These are phyloP conservation scores for Lophotriccus pileatus DNA, from an alignment of 2,797 vertebrate species.

Conservation along the genomic window DNA sequence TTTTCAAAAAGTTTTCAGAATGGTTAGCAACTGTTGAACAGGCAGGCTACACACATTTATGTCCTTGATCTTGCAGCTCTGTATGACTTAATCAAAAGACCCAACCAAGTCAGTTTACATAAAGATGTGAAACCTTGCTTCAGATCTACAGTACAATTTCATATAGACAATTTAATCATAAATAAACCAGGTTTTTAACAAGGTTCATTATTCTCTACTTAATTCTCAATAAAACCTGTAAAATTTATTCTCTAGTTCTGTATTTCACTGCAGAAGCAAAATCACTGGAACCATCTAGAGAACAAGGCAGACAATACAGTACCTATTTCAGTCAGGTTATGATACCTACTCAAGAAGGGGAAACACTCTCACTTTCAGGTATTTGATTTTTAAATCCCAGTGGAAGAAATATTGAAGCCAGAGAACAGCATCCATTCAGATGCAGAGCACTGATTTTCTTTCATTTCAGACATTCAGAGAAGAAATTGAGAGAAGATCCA, in stretches of 20 bases:
- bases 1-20: background rate
- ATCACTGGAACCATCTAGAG: background rate
- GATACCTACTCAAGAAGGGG: background rate
- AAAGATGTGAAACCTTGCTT: background rate
- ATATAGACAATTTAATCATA: background rate
- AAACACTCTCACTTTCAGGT: background rate
- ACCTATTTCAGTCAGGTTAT: background rate
- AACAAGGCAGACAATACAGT: background rate
- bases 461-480: background rate
- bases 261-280: background rate
- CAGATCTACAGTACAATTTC: background rate
- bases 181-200: background rate
- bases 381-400: background rate
- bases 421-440: background rate
- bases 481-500: background rate
- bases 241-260: background rate
- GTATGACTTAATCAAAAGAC: background rate
- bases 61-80: background rate
- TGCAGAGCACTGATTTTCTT: background rate
- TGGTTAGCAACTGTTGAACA: background rate
- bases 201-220: background rate
- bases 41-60: background rate
- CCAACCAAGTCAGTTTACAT: background rate
- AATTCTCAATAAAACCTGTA: background rate
- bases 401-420: background rate